These are phyloP conservation scores for Parasteatoda tepidariorum DNA, from an alignment of 1,140 invertebrate genomes.

Conservation along the genomic window DNA sequence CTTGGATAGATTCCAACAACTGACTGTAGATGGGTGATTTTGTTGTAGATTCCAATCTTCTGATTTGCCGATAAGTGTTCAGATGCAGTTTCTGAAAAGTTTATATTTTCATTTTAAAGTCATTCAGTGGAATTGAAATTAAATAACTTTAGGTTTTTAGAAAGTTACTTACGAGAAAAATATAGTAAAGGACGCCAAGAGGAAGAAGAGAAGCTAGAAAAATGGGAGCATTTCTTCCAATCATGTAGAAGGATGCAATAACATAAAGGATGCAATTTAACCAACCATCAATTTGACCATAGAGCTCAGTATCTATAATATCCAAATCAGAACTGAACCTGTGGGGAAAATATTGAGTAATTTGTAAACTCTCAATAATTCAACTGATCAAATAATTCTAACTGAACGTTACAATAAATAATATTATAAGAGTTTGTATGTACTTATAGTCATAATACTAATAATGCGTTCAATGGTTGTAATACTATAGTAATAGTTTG, in stretches of 20 bases:
- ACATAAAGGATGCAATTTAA: constrained; percentile 63
- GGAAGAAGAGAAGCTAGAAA: constrained; percentile 67
- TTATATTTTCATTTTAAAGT: too few species aligned
- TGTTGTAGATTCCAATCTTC: constrained; percentile 71
- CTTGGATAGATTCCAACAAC: constrained; percentile 69
- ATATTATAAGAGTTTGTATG: too few species aligned
- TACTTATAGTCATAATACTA: too few species aligned
- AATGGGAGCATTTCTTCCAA: constrained; percentile 66
- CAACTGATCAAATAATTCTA: too few species aligned
- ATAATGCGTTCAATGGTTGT: too few species aligned
- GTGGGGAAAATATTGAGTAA: background rate
- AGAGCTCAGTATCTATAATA: constrained; percentile 67
- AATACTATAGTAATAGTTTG: too few species aligned
- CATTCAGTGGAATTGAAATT: too few species aligned
- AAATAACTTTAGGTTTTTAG: too few species aligned
- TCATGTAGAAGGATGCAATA: constrained; percentile 66
- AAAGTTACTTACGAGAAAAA: constrained; percentile 66
- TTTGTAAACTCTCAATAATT: too few species aligned
- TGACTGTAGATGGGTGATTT: constrained; percentile 73
- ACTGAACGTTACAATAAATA: too few species aligned
- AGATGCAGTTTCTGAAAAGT: constrained; percentile 70
- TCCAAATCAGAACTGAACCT: constrained; percentile 64
- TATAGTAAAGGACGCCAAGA: constrained; percentile 67
- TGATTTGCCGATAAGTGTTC: constrained; percentile 71
- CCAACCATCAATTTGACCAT: constrained; percentile 66